Evolutionary conservation across 2,888 invertebrate species (phyloP).

Genomic region (Drosophila maculinotata): DNA sequence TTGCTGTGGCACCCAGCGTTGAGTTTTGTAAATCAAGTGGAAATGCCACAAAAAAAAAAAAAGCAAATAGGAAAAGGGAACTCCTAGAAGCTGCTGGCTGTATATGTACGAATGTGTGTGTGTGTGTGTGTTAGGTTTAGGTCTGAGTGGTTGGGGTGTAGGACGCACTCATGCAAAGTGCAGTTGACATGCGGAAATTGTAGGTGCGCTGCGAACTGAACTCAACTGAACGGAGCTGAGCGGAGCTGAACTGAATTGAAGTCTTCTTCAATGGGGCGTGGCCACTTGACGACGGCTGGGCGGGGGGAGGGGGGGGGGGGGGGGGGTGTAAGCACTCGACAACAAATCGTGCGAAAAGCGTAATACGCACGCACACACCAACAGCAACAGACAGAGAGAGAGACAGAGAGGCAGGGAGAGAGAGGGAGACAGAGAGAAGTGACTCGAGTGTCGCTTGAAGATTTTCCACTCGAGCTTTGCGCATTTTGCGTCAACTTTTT

Average conservation of each 20-base stretch:
- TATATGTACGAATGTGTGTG: background rate
- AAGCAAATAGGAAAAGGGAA: conserved; percentile 19
- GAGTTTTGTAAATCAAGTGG: conserved; percentile 81
- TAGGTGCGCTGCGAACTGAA: conserved; percentile 60
- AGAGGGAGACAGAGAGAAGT: background rate
- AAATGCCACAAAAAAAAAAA: conserved; percentile 60
- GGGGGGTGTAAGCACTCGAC: conserved; percentile 40
- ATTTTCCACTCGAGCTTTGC: conserved; percentile 47
- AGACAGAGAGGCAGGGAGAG: conserved; percentile 3
- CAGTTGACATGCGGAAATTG: conserved; percentile 81
- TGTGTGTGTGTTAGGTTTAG: background rate
- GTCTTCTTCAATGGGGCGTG: conserved; percentile 65
- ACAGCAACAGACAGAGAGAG: conserved; percentile 11
- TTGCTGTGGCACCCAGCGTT: conserved; percentile 44
- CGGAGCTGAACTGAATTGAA: conserved; percentile 41
- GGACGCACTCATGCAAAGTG: conserved; percentile 79
- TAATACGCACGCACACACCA: conserved; percentile 51
- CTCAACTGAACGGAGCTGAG: conserved; percentile 19
- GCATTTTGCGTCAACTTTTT: conserved; percentile 41
- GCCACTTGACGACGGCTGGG: conserved; percentile 34
- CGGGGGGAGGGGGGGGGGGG: background rate
- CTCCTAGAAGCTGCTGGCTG: conserved; percentile 7
- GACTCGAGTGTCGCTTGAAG: conserved; percentile 22
- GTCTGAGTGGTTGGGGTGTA: background rate
- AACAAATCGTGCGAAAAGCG: conserved; percentile 63